phyloP scores from a whole-genome alignment of 2,113 vertebrate genomes.

The Cyprinodon brontotheroides region DNA sequence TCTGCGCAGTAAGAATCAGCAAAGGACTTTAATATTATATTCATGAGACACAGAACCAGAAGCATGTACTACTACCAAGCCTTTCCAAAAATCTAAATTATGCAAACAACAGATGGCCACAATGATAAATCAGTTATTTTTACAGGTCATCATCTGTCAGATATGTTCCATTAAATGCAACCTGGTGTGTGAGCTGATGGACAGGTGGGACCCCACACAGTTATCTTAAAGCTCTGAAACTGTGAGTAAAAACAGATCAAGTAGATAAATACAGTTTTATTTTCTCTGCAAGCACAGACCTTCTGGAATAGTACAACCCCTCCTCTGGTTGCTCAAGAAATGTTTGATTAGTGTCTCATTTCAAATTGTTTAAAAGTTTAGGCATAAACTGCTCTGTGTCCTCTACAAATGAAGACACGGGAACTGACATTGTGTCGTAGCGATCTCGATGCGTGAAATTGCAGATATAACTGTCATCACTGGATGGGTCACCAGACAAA shows the following conservation, averaged over 20 bases:
- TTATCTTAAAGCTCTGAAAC: constrained; percentile 23
- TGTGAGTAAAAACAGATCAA: constrained; percentile 11
- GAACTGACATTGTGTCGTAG: neutral
- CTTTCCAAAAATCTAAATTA: constrained; percentile 45
- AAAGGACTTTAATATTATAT: constrained; percentile 22
- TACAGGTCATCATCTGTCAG: constrained; percentile 34
- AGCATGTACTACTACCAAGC: constrained; percentile 8
- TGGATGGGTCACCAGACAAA: neutral
- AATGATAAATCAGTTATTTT: constrained; percentile 54
- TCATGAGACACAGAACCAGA: constrained; percentile 17
- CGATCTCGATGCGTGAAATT: neutral
- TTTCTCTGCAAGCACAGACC: constrained; percentile 9
- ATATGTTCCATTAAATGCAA: constrained; percentile 23
- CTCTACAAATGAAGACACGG: constrained; percentile 1
- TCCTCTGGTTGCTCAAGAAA: neutral
- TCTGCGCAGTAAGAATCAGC: constrained; percentile 6
- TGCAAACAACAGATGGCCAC: constrained; percentile 50
- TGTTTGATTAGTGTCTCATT: constrained; percentile 20
- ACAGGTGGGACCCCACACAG: constrained; percentile 67
- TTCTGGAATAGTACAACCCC: neutral
- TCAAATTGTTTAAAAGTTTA: constrained; percentile 16
- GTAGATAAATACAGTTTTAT: constrained; percentile 13
- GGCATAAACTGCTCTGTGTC: neutral
- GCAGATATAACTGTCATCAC: neutral
- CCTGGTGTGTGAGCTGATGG: constrained; percentile 10